Conservation (phyloP, 2,797 vertebrate genomes). For the Gymnoscopelus braueri region DNA sequence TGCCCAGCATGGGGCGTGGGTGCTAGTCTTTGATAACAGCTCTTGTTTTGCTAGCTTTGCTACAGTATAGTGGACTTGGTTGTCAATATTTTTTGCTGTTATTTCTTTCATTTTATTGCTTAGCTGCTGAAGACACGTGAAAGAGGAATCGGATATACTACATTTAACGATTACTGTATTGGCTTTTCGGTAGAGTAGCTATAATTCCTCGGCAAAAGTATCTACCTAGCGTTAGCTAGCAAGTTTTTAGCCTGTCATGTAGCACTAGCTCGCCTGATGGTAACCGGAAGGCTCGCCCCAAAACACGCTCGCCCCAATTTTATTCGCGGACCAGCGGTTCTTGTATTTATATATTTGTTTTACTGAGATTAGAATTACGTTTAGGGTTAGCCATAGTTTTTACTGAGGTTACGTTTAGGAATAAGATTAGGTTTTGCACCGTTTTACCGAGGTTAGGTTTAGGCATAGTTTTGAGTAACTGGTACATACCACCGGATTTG, state of each 20-base stretch:
- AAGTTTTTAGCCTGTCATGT: conserved; percentile 34
- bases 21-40: conserved; percentile 22
- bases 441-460: too few relatives aligned
- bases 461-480: too few relatives aligned
- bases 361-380: too few relatives aligned
- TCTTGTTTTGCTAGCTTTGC: conserved; percentile 38
- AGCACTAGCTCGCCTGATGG: neutral
- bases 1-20: conserved; percentile 43
- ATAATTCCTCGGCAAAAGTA: conserved; percentile 1
- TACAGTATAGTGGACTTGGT: neutral
- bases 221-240: conserved; percentile 30
- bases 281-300: too few relatives aligned
- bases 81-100: neutral
- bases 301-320: too few relatives aligned
- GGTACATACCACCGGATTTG: too few relatives aligned
- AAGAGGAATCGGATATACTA: neutral
- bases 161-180: neutral
- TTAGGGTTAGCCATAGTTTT: too few relatives aligned
- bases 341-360: too few relatives aligned
- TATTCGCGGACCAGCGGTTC: too few relatives aligned
- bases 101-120: neutral
- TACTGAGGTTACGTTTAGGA: too few relatives aligned
- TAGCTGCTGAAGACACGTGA: fast-evolving
- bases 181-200: neutral
- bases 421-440: too few relatives aligned